Base-by-base conservation (phyloP, 2,888 invertebrate genomes). In the Sinelater perroti region DNA sequence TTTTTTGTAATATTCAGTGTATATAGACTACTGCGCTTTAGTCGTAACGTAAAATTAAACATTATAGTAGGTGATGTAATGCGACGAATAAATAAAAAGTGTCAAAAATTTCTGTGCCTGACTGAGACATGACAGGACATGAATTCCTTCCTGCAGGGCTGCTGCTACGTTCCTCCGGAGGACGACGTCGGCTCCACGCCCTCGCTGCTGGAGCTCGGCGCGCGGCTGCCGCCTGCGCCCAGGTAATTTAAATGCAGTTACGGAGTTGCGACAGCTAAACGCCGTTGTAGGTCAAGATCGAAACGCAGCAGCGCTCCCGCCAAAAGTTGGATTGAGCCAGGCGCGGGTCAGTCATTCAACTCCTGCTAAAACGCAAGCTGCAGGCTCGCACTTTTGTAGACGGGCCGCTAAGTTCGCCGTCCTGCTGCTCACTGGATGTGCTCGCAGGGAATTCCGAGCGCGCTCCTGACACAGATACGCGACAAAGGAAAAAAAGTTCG, bases 151-250 rank as follows among this genome's bases (percentile, higher is more conserved):
- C 14, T 51, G 2, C 51, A 46, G 30, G 31, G 28, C 17, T 57
- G 52, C 31, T 57, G 57, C 20, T 57, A 21, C 14, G 24, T 36
- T n/a, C 45, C 51, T 21, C 57, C 45, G 4, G 46, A 52, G 26
- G 45, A 56, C 8, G 50, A 44, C 11, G 17, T 11, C n/a, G 21
- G 30, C 6, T 35, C 53, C 1, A 45, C 45, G 3, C 45, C 53
- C 5, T 44, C 44, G 2, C 35, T 53, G 17, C 2, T 30, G 14
- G 33, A 30, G n/a, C n/a, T n/a, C n/a, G n/a, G n/a, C n/a, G n/a
- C n/a, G n/a, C n/a, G n/a, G 36, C 10, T 16, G 7, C 3, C 18
- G 16, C 44, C 30, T 6, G 14, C 11, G 11, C 28, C 44, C 14
- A 44, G 44, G 44, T 44, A 44, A 11, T 28, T 17, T 14, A n/a